Percentiles rank a stretch among this genome's conserved stretches.
Evolutionary conservation across 37 sponge, comb jelly and placozoan species (phyloP).

Genomic region (Hormiphora californensis): DNA sequence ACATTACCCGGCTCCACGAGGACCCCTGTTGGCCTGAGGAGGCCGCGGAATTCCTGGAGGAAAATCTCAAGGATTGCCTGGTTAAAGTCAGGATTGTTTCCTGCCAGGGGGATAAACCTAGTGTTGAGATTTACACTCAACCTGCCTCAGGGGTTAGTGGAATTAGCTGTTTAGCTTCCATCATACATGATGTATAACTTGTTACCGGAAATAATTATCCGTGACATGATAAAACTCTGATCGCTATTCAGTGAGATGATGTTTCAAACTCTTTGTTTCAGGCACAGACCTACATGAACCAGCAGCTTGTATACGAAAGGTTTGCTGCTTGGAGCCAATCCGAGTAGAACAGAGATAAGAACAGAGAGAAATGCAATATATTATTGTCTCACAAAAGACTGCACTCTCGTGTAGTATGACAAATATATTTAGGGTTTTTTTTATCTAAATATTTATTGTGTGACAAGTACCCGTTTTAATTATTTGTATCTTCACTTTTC

Average conservation of each 20-base stretch:
- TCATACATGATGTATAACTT: no score
- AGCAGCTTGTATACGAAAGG: constrained; percentile 26
- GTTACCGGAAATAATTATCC: no score
- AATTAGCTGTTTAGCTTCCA: neutral
- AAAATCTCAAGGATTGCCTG: neutral
- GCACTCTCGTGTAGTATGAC: no score
- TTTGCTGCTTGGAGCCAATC: constrained; percentile 14
- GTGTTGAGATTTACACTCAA: constrained; percentile 36
- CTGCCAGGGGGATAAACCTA: neutral
- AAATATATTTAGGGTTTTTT: no score
- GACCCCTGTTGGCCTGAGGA: constrained; percentile 29
- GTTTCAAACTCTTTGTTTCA: neutral
- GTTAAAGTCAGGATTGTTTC: neutral
- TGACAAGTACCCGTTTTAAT: no score
- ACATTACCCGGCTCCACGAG: neutral
- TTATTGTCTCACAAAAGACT: no score
- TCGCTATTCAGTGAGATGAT: no score
- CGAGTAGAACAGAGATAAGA: no score
- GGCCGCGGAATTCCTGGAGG: constrained; percentile 7
- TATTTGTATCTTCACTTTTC: no score
- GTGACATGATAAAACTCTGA: no score
- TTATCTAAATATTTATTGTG: no score
- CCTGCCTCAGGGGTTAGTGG: neutral
- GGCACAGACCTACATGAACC: neutral
- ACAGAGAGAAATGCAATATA: no score